A percentile compares a stretch with the other conserved stretches of the same genome.
Conservation (phyloP, 2,113 vertebrate species). For the Ranitomeya variabilis region DNA sequence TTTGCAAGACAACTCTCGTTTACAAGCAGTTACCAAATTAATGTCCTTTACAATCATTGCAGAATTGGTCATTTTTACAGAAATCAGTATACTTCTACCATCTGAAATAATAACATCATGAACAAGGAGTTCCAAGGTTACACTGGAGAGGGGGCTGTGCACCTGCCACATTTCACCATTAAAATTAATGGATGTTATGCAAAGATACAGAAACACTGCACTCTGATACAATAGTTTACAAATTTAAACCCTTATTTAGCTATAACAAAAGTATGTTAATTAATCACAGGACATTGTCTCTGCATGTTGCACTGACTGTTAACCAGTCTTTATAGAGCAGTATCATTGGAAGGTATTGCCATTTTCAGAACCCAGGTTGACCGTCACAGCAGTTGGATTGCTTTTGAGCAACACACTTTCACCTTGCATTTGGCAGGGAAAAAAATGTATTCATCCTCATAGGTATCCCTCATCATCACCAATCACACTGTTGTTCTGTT, state of each 20-base stretch:
- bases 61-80: neutral
- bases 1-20: neutral
- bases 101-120: neutral
- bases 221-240: neutral
- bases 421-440: no score
- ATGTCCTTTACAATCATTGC: neutral
- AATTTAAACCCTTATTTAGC: neutral
- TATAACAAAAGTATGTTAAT: neutral
- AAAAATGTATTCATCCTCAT: no score
- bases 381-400: no score
- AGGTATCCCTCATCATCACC: no score
- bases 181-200: no score
- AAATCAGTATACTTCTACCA: neutral
- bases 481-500: no score
- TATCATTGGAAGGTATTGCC: no score
- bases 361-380: no score
- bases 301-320: no score
- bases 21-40: neutral
- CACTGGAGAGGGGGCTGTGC: neutral
- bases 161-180: neutral
- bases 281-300: neutral
- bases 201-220: neutral
- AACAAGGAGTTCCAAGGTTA: neutral
- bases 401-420: no score
- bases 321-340: no score